A percentile compares a stretch with the other conserved stretches of the same genome.
Conservation (phyloP, 1,140 invertebrate species). For the Aphelinus certus region DNA sequence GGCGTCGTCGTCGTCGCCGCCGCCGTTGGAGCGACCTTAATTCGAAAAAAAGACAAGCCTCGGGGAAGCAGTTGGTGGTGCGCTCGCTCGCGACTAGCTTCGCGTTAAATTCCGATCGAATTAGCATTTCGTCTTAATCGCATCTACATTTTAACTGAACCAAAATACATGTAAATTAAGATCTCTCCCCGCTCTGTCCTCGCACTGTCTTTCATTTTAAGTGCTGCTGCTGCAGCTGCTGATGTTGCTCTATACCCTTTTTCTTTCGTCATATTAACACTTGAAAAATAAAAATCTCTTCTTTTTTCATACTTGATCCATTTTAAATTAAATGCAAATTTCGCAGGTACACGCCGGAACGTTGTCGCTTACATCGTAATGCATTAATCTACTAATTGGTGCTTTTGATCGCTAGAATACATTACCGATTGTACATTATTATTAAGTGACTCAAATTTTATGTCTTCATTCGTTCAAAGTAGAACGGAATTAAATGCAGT, state of each 20-base stretch:
- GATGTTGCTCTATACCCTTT: not conserved
- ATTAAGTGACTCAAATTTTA: too few relatives aligned
- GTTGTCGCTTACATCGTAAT: too few relatives aligned
- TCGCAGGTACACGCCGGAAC: not conserved
- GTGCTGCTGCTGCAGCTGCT: not conserved
- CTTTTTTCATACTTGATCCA: not conserved
- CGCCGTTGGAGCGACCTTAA: not conserved
- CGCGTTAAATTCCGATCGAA: conserved; percentile 28
- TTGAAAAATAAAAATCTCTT: conserved; percentile 10
- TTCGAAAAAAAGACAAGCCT: conserved; percentile 7
- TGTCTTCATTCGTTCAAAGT: too few relatives aligned
- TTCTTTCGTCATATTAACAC: conserved; percentile 17
- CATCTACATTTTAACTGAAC: conserved; percentile 35
- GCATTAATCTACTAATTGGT: too few relatives aligned
- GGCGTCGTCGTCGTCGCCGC: not conserved
- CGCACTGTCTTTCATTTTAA: not conserved
- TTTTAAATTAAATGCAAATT: conserved; percentile 37
- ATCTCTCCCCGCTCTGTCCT: not conserved
- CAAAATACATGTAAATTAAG: conserved; percentile 38
- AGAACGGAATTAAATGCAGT: too few relatives aligned
- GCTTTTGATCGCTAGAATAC: too few relatives aligned
- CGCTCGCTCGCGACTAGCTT: not conserved
- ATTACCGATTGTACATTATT: too few relatives aligned
- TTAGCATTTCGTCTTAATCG: conserved; percentile 37
- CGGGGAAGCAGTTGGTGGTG: not conserved